Percentiles rank a stretch among this genome's conserved stretches.
Evolutionary conservation across 2,113 vertebrate species (phyloP).

Genomic region (Cochlearius cochlearius): DNA sequence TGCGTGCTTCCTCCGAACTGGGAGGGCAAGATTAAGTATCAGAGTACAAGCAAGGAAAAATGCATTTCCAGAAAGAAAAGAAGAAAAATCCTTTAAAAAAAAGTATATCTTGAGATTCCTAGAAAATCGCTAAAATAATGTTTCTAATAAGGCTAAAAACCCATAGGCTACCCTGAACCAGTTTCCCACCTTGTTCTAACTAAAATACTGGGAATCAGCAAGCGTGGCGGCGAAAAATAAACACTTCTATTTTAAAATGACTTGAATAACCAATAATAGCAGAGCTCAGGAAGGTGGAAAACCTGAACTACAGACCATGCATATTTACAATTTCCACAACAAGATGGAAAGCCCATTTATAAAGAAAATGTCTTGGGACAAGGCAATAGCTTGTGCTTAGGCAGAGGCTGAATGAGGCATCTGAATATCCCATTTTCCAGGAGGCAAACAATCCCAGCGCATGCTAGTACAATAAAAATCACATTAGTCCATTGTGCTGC

Average conservation of each 20-base stretch:
- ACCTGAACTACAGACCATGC: neutral
- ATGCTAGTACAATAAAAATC: conserved; percentile 25
- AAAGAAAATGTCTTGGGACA: conserved; percentile 13
- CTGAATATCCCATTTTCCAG: conserved; percentile 50
- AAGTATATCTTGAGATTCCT: neutral
- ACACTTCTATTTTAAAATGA: neutral
- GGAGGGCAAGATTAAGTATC: neutral
- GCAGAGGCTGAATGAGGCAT: neutral
- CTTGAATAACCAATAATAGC: neutral
- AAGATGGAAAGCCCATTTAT: conserved; percentile 20
- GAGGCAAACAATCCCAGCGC: neutral
- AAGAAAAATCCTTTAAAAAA: neutral
- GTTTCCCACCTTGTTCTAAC: neutral
- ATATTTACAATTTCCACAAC: conserved; percentile 8
- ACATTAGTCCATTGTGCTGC: conserved; percentile 19
- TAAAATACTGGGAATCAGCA: neutral
- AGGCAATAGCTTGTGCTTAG: neutral
- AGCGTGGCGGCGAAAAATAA: neutral
- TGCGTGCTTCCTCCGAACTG: neutral
- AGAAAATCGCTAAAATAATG: neutral
- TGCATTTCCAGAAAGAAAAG: neutral
- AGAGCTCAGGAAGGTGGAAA: neutral
- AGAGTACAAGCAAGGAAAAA: neutral
- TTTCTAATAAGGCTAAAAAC: neutral
- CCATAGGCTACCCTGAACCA: neutral